Percentiles rank a stretch among this genome's conserved stretches.
phyloP scores from a whole-genome alignment of 2,113 vertebrate genomes.

The Gila orcuttii region DNA sequence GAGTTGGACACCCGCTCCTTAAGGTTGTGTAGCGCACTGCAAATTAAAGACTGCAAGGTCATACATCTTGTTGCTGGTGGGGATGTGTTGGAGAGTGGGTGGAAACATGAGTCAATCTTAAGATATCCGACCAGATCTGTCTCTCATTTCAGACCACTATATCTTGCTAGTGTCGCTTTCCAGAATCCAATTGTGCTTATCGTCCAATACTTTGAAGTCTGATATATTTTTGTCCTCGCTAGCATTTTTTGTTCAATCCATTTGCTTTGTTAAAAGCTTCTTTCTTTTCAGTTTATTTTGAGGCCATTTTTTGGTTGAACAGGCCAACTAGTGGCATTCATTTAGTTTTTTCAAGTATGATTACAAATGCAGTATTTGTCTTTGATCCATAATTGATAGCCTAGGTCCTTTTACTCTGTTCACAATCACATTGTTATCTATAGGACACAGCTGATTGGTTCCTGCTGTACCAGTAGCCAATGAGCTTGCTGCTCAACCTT shows the following conservation, averaged over 20 bases:
- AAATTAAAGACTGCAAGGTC: conserved; percentile 46
- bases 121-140: conserved; percentile 32
- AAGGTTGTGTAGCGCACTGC: conserved; percentile 26
- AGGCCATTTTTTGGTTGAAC: not conserved
- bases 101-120: conserved; percentile 38
- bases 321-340: not conserved
- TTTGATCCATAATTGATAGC: not conserved
- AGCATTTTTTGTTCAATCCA: not conserved
- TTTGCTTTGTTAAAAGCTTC: not conserved
- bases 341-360: not conserved
- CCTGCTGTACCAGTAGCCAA: no score
- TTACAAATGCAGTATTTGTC: not conserved
- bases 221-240: not conserved
- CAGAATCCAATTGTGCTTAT: conserved; percentile 50
- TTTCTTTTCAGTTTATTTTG: not conserved
- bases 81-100: conserved; percentile 19
- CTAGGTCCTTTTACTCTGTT: not conserved
- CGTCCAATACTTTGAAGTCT: conserved; percentile 42
- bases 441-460: no score
- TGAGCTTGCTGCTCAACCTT: no score
- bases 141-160: conserved; percentile 29
- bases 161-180: not conserved
- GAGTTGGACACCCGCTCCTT: conserved; percentile 8
- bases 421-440: no score
- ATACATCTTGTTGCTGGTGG: conserved; percentile 40